phyloP scores from a whole-genome alignment of 2,797 vertebrate species.

The Helicolenus hilgendorfi region DNA sequence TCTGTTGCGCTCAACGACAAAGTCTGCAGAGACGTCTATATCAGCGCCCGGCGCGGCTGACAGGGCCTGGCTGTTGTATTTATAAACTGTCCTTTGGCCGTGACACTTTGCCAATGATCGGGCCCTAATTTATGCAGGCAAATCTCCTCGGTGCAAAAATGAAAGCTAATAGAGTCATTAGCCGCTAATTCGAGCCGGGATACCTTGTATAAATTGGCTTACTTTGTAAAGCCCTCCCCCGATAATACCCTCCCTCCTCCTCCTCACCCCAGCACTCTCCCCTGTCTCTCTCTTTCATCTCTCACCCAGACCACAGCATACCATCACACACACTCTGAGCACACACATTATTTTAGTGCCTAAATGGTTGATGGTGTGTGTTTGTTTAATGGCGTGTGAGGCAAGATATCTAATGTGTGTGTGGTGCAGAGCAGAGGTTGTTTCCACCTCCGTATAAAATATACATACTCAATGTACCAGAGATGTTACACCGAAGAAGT shows the following conservation, averaged over 20 bases:
- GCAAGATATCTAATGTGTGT: conserved; percentile 61
- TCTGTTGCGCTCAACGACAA: conserved; percentile 99
- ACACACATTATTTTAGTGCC: conserved; percentile 62
- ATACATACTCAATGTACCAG: conserved; percentile 66
- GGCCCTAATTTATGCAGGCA: conserved; percentile 99
- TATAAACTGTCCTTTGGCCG: conserved; percentile 99
- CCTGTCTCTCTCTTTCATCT: conserved; percentile 57
- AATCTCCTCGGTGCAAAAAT: conserved; percentile 99
- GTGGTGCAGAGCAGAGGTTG: conserved; percentile 23
- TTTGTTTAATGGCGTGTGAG: conserved; percentile 86
- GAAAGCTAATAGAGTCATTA: conserved; percentile 99
- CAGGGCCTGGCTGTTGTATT: conserved; percentile 99
- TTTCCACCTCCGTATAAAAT: conserved; percentile 58
- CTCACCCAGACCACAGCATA: conserved; percentile 60
- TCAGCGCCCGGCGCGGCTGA: conserved; percentile 95
- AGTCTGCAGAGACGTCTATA: conserved; percentile 99
- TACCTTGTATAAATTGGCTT: conserved; percentile 99
- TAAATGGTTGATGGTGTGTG: conserved; percentile 82
- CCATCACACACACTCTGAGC: conserved; percentile 64
- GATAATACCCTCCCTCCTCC: conserved; percentile 81
- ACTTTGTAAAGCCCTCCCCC: conserved; percentile 98
- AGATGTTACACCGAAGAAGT: conserved; percentile 44
- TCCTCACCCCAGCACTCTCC: conserved; percentile 18
- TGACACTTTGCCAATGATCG: conserved; percentile 99
- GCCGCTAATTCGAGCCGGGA: conserved; percentile 98